A percentile compares a stretch with the other conserved stretches of the same genome.
phyloP scores from a whole-genome alignment of 2,888 invertebrate species.

The Onchidella celtica region DNA sequence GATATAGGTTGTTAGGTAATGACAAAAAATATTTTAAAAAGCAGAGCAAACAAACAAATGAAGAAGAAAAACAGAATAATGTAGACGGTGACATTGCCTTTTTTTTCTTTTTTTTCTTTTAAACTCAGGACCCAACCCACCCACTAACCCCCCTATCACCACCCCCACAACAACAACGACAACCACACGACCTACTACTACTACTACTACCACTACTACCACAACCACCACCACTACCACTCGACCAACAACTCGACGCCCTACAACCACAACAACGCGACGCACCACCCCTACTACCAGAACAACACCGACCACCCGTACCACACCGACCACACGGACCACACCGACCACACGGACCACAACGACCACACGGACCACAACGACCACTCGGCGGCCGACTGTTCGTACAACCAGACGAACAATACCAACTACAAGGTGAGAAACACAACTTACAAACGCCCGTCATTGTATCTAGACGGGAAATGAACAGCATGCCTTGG shows the following conservation, averaged over 20 bases:
- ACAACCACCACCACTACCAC: background rate
- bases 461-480: background rate
- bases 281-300: background rate
- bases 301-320: background rate
- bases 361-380: slow-evolving; percentile 2
- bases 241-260: background rate
- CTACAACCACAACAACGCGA: background rate
- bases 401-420: slow-evolving; percentile 13
- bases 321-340: slow-evolving; percentile 10
- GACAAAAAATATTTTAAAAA: too few species aligned
- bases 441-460: background rate
- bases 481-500: too few species aligned
- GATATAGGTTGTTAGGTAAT: too few species aligned
- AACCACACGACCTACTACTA: background rate
- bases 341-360: slow-evolving; percentile 16
- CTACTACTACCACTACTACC: background rate
- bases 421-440: background rate
- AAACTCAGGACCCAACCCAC: too few species aligned
- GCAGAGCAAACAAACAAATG: too few species aligned
- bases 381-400: background rate
- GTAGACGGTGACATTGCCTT: too few species aligned
- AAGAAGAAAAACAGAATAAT: too few species aligned
- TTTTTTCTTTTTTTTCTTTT: too few species aligned
- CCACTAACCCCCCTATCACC: background rate
- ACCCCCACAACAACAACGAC: background rate